A percentile compares a stretch with the other conserved stretches of the same genome.
phyloP scores from a whole-genome alignment of 2,113 vertebrate species.

The Ursus arctos region DNA sequence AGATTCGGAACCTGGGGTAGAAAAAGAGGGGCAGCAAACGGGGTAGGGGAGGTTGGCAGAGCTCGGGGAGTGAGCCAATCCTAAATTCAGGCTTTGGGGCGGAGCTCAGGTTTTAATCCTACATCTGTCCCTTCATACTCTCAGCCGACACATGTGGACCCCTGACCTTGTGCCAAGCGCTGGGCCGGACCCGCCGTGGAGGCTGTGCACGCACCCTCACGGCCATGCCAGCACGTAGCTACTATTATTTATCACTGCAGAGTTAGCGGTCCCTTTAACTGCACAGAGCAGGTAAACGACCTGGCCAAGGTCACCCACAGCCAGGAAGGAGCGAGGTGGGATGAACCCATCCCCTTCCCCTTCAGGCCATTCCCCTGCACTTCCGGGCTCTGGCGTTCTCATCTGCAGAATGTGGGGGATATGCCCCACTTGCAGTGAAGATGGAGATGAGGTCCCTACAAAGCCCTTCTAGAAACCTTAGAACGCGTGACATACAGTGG shows the following conservation, averaged over 20 bases:
- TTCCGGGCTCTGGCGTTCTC: rapidly evolving
- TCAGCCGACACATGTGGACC: rapidly evolving
- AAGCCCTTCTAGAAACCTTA: not conserved
- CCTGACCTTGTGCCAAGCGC: rapidly evolving
- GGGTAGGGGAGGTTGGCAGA: rapidly evolving
- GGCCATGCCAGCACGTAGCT: rapidly evolving
- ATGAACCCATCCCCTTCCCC: not conserved
- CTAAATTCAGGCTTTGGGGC: not conserved
- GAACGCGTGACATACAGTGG: rapidly evolving
- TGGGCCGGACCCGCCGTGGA: rapidly evolving
- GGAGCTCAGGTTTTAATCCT: not conserved
- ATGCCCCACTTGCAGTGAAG: rapidly evolving
- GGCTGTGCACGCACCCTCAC: rapidly evolving
- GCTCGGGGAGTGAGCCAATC: rapidly evolving
- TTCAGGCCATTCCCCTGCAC: no score
- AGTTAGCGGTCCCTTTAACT: not conserved
- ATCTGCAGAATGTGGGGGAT: not conserved
- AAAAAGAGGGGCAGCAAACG: not conserved
- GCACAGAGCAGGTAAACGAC: not conserved
- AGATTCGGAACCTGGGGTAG: not conserved
- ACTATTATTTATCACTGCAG: rapidly evolving
- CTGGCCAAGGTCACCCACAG: not conserved
- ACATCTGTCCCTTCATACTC: not conserved
- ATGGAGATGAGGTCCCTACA: rapidly evolving
- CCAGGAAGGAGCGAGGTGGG: not conserved